Conservation (phyloP, 2,888 invertebrate species). For the Eumerus sabulonum region DNA sequence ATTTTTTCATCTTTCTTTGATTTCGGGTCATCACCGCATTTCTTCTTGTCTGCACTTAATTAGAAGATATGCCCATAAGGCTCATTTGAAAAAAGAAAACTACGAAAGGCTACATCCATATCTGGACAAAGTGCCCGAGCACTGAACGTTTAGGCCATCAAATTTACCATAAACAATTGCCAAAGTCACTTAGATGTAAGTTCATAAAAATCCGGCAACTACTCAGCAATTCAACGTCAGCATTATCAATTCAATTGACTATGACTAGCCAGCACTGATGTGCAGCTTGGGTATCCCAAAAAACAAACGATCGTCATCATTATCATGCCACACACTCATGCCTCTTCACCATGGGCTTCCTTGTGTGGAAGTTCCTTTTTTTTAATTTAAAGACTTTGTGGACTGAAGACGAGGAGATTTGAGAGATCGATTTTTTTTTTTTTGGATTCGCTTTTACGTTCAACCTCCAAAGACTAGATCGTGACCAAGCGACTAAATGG, state of each 20-base stretch:
- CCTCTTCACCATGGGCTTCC: slow-evolving; percentile 47
- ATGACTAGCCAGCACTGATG: slow-evolving; percentile 37
- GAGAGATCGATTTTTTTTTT: slow-evolving; percentile 29
- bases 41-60: slow-evolving; percentile 62
- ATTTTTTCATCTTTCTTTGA: slow-evolving; percentile 33
- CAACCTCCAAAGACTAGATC: slow-evolving; percentile 73
- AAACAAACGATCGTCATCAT: slow-evolving; percentile 66
- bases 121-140: slow-evolving; percentile 42
- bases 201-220: slow-evolving; percentile 60
- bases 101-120: slow-evolving; percentile 35
- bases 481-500: slow-evolving; percentile 79
- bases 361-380: slow-evolving; percentile 23
- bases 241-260: slow-evolving; percentile 69
- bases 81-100: neutral
- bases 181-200: slow-evolving; percentile 63
- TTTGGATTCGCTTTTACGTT: slow-evolving; percentile 23
- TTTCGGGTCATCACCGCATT: slow-evolving; percentile 58
- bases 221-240: slow-evolving; percentile 59
- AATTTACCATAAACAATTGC: slow-evolving; percentile 68
- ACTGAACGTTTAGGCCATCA: slow-evolving; percentile 59
- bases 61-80: slow-evolving; percentile 28
- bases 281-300: slow-evolving; percentile 36
- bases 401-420: slow-evolving; percentile 42
- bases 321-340: slow-evolving; percentile 68
- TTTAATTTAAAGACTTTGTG: slow-evolving; percentile 3